A percentile compares a stretch with the other conserved stretches of the same genome.
Evolutionary conservation across 2,888 invertebrate species (phyloP).

Genomic region (Thymelicus lineola): DNA sequence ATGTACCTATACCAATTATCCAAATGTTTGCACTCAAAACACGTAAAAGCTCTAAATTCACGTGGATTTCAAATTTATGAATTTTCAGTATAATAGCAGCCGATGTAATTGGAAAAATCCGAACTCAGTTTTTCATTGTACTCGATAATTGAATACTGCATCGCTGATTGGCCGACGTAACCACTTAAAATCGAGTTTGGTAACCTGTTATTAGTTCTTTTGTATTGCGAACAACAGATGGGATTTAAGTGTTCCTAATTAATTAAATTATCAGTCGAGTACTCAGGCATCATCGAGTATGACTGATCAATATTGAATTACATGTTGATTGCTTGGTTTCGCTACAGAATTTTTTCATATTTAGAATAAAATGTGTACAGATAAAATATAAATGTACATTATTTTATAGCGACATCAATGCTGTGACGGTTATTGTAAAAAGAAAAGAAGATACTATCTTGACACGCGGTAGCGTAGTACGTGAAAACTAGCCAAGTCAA

Average conservation of each 20-base stretch:
- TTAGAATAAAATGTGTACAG: no score
- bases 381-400: no score
- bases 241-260: background rate
- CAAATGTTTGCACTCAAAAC: background rate
- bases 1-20: background rate
- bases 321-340: no score
- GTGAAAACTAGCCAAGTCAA: no score
- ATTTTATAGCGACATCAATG: no score
- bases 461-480: no score
- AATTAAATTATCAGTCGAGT: background rate
- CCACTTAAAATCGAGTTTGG: constrained; percentile 14
- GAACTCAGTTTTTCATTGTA: constrained; percentile 27
- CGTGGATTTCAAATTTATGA: background rate
- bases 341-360: no score
- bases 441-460: no score
- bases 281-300: no score
- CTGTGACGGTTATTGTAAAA: no score
- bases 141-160: constrained; percentile 27
- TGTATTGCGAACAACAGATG: constrained; percentile 5
- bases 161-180: constrained; percentile 28
- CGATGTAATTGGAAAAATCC: constrained; percentile 31
- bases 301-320: no score
- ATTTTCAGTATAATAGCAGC: constrained; percentile 24
- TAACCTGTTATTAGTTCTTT: constrained; percentile 10
- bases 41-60: background rate